These are phyloP conservation scores for Cercopithecus neglectus DNA, from an alignment of 2,797 vertebrate species.

Conservation along the genomic window DNA sequence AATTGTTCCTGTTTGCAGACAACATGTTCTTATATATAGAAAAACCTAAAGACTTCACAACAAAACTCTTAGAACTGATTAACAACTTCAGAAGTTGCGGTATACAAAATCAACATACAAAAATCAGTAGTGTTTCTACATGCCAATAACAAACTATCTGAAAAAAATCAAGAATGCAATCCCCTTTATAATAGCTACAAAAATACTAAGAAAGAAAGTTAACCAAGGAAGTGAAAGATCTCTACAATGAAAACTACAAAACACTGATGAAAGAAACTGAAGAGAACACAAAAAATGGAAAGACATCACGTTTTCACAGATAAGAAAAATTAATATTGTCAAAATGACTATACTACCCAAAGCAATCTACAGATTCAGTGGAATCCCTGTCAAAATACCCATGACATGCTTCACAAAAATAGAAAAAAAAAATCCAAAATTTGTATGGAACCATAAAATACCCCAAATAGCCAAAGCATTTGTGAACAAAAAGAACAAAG, in stretches of 20 bases:
- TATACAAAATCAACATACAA: neutral
- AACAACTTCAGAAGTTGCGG: neutral
- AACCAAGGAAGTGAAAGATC: neutral
- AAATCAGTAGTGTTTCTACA: neutral
- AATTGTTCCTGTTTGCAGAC: neutral
- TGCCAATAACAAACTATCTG: neutral
- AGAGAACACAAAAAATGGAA: neutral
- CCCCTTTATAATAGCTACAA: neutral
- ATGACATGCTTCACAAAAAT: neutral
- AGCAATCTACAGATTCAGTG: neutral
- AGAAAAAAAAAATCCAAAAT: neutral
- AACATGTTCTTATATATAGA: neutral
- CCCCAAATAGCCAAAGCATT: neutral
- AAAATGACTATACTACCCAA: neutral
- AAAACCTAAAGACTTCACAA: neutral
- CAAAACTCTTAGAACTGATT: neutral
- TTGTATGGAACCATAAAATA: neutral
- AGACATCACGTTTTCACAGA: neutral
- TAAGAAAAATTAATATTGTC: neutral
- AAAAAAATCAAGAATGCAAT: neutral
- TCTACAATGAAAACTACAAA: neutral
- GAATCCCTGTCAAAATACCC: neutral
- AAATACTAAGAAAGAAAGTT: neutral
- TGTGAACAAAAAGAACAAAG: neutral
- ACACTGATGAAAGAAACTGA: neutral